These are phyloP conservation scores for Lepus europaeus DNA, from an alignment of 2,113 vertebrate species.

Conservation along the genomic window DNA sequence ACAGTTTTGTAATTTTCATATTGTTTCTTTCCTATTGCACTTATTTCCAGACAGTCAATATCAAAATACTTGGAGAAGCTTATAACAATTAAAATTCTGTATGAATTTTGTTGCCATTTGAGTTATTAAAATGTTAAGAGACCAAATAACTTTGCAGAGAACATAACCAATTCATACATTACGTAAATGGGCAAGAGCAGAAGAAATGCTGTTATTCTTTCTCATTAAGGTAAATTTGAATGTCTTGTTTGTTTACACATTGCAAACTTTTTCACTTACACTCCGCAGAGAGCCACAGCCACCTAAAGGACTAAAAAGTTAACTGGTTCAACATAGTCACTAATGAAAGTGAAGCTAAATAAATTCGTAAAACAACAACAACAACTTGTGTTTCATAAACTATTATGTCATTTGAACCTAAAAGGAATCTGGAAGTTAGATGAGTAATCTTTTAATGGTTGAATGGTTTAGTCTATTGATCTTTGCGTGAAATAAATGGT, in stretches of 20 bases:
- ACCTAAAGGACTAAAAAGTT: conserved; percentile 8
- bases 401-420: not conserved
- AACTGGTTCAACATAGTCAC: not conserved
- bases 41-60: conserved; percentile 18
- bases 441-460: not conserved
- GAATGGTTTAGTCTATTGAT: not conserved
- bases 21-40: conserved; percentile 10
- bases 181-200: not conserved
- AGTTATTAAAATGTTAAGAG: conserved; percentile 26
- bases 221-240: not conserved
- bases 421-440: not conserved
- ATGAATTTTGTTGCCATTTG: not conserved
- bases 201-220: conserved; percentile 15
- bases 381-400: not conserved
- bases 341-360: not conserved
- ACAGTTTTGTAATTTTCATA: not conserved
- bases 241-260: not conserved
- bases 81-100: not conserved
- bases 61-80: conserved; percentile 7
- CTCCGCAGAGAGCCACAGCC: not conserved
- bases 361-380: not conserved
- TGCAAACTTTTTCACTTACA: not conserved
- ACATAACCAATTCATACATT: not conserved
- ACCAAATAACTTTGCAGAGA: not conserved
- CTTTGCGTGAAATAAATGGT: not conserved